phyloP scores from a whole-genome alignment of 2,888 invertebrate species.

The Hyposoter dolosus region DNA sequence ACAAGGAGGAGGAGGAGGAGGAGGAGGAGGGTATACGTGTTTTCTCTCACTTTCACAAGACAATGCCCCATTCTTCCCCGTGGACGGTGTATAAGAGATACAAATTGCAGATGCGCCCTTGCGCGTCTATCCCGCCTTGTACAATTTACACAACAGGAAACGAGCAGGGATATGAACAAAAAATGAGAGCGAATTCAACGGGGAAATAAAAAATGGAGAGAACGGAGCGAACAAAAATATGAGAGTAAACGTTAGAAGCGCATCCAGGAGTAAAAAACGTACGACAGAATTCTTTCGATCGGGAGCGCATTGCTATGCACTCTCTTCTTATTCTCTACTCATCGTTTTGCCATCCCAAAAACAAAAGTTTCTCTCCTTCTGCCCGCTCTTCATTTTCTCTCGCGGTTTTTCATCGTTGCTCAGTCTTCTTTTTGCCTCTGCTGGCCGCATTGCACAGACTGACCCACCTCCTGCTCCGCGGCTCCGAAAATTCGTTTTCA shows the following conservation, averaged over 20 bases:
- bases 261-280: conserved; percentile 7
- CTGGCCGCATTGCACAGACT: conserved; percentile 39
- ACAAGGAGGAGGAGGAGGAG: background rate
- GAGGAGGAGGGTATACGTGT: conserved; percentile 36
- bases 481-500: no score
- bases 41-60: conserved; percentile 81
- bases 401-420: conserved; percentile 26
- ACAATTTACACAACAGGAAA: conserved; percentile 66
- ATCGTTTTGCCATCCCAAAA: conserved; percentile 72
- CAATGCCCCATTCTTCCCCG: conserved; percentile 84
- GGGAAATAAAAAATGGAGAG: background rate
- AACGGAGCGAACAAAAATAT: background rate
- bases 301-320: conserved; percentile 63
- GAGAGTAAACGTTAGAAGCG: background rate
- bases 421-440: conserved; percentile 39
- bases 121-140: conserved; percentile 65
- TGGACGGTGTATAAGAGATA: conserved; percentile 84
- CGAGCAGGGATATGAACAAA: conserved; percentile 58
- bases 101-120: conserved; percentile 83
- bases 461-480: no score
- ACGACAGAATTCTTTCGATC: conserved; percentile 65
- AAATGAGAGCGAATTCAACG: conserved; percentile 27
- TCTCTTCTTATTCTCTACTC: no score
- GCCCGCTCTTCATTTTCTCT: background rate
- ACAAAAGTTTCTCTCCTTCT: conserved; percentile 76